Conservation (phyloP, 2,797 vertebrate species). For the Triplophysa yarkandensis region DNA sequence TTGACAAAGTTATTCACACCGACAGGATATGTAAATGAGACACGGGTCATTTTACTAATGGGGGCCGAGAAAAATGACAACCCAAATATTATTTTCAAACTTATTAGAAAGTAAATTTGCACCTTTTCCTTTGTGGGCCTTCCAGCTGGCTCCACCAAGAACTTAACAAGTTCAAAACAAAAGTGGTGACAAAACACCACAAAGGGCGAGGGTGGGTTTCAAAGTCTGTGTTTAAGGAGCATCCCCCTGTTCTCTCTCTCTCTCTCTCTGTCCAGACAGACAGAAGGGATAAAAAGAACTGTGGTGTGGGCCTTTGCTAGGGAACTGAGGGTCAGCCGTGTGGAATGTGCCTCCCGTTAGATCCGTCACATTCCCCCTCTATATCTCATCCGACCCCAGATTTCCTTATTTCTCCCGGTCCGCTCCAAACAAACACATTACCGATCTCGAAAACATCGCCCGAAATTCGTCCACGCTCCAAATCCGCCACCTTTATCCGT, state of each 20-base stretch:
- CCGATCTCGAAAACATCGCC: slow-evolving; percentile 57
- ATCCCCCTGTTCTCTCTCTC: slow-evolving; percentile 62
- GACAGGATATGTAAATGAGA: not conserved
- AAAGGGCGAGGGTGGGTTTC: slow-evolving; percentile 68
- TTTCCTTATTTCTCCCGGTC: slow-evolving; percentile 74
- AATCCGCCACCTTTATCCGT: slow-evolving; percentile 81
- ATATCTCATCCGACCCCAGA: slow-evolving; percentile 64
- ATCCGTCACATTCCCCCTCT: slow-evolving; percentile 71
- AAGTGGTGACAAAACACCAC: slow-evolving; percentile 73
- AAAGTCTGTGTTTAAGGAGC: slow-evolving; percentile 71
- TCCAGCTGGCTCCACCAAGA: slow-evolving; percentile 76
- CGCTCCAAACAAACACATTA: slow-evolving; percentile 47
- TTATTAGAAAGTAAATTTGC: not conserved
- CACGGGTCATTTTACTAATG: not conserved
- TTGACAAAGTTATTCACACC: not conserved
- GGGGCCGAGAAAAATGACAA: not conserved
- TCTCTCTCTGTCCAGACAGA: slow-evolving; percentile 34
- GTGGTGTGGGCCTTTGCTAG: slow-evolving; percentile 77
- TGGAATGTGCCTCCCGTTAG: slow-evolving; percentile 82
- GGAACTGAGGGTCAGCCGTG: slow-evolving; percentile 84
- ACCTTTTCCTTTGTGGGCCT: slow-evolving; percentile 55
- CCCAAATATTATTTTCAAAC: not conserved
- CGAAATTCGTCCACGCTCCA: slow-evolving; percentile 64
- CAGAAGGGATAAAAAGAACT: slow-evolving; percentile 66
- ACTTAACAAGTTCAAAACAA: slow-evolving; percentile 84